phyloP scores from a whole-genome alignment of 1,140 invertebrate species.

The Drosophila setifemur region DNA sequence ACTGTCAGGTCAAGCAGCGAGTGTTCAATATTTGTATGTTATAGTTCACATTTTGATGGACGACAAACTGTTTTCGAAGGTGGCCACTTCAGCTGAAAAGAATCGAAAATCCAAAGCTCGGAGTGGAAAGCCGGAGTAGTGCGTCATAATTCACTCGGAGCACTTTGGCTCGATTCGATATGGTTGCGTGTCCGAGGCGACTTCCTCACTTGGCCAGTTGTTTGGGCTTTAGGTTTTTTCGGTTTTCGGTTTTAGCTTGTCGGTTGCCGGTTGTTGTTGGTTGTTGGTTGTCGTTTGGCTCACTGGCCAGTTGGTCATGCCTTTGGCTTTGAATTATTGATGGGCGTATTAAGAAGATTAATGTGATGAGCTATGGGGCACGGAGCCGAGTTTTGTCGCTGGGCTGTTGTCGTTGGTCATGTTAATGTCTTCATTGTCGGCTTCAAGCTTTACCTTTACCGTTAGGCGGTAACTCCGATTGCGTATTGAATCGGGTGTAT shows the following conservation, averaged over 20 bases:
- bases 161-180: slow-evolving; percentile 53
- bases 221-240: not conserved
- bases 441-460: slow-evolving; percentile 68
- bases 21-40: slow-evolving; percentile 65
- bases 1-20: slow-evolving; percentile 54
- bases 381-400: slow-evolving; percentile 69
- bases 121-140: slow-evolving; percentile 44
- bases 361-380: slow-evolving; percentile 74
- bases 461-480: slow-evolving; percentile 20
- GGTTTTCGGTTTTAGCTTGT: slow-evolving; percentile 5
- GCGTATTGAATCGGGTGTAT: slow-evolving; percentile 24
- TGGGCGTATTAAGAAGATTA: slow-evolving; percentile 81
- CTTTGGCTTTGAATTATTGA: slow-evolving; percentile 79
- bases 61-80: slow-evolving; percentile 70
- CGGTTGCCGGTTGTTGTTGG: not conserved
- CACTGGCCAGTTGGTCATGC: slow-evolving; percentile 57
- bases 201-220: slow-evolving; percentile 55
- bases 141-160: slow-evolving; percentile 74
- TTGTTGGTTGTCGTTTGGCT: slow-evolving; percentile 9
- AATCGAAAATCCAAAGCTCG: too few relatives aligned
- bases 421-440: slow-evolving; percentile 80
- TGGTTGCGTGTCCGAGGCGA: slow-evolving; percentile 60
- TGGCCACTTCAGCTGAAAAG: slow-evolving; percentile 41
- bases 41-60: slow-evolving; percentile 74
- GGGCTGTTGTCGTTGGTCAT: slow-evolving; percentile 70